A percentile compares a stretch with the other conserved stretches of the same genome.
Conservation (phyloP, 1,140 invertebrate genomes). For the Contarinia nasturtii region DNA sequence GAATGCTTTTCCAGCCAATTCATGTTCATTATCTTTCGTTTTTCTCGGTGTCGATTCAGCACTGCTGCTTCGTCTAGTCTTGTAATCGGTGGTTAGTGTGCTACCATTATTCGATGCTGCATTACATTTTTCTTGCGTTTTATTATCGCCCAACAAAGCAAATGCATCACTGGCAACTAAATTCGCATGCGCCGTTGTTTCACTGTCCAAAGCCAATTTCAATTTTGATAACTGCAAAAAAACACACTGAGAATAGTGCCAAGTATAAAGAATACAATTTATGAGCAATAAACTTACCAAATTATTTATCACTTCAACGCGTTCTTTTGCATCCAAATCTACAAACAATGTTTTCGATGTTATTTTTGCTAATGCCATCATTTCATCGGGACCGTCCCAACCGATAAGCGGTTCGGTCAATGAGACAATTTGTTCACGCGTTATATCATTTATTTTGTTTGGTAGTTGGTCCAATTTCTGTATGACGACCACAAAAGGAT, state of each 20-base stretch:
- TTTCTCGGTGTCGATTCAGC: slow-evolving; percentile 11
- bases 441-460: slow-evolving; percentile 10
- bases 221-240: slow-evolving; percentile 15
- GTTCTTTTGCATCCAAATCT: slow-evolving; percentile 30
- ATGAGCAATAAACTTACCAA: slow-evolving; percentile 31
- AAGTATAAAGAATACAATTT: background rate
- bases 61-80: background rate
- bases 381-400: slow-evolving; percentile 28
- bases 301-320: slow-evolving; percentile 41
- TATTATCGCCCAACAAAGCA: no score
- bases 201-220: slow-evolving; percentile 17
- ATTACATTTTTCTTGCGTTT: background rate
- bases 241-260: background rate
- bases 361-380: slow-evolving; percentile 59
- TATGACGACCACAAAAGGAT: slow-evolving; percentile 17
- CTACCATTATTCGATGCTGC: background rate
- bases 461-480: slow-evolving; percentile 17
- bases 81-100: background rate
- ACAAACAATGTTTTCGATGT: slow-evolving; percentile 50
- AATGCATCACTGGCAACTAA: background rate
- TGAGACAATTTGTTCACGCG: slow-evolving; percentile 13
- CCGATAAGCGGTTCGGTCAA: slow-evolving; percentile 18
- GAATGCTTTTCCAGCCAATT: slow-evolving; percentile 30
- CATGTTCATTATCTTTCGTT: slow-evolving; percentile 27
- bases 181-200: slow-evolving; percentile 11